These are phyloP conservation scores for Anableps anableps DNA, from an alignment of 2,797 vertebrate species.

Conservation along the genomic window DNA sequence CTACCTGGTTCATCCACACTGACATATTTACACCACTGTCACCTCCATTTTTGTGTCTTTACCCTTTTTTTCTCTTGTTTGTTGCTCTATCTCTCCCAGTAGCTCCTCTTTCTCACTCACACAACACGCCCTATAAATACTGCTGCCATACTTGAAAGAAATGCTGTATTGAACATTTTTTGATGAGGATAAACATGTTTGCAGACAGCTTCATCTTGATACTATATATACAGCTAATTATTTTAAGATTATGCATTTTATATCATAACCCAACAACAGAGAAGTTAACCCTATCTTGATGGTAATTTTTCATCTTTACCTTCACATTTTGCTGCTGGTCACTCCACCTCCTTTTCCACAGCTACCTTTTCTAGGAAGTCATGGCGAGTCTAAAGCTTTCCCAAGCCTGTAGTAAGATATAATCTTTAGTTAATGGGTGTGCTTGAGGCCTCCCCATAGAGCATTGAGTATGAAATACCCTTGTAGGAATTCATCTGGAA, in stretches of 20 bases:
- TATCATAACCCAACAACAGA: not conserved
- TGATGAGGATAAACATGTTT: slow-evolving; percentile 18
- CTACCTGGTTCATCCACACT: slow-evolving; percentile 42
- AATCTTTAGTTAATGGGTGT: not conserved
- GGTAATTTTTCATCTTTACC: not conserved
- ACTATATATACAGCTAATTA: not conserved
- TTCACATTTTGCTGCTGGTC: not conserved
- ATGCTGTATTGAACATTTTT: not conserved
- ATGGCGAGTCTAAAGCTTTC: not conserved
- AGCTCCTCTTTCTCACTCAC: slow-evolving; percentile 27
- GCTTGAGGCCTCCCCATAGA: not conserved
- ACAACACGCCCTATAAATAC: slow-evolving; percentile 33
- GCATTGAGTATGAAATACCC: not conserved
- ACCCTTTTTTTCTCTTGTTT: slow-evolving; percentile 24
- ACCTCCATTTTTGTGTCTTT: slow-evolving; percentile 40
- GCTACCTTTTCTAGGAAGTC: not conserved
- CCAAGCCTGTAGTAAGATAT: not conserved
- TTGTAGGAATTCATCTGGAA: not conserved
- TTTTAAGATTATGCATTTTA: not conserved
- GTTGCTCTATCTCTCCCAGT: slow-evolving; percentile 11
- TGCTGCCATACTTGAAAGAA: slow-evolving; percentile 5
- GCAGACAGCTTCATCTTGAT: slow-evolving; percentile 4
- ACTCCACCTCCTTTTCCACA: not conserved
- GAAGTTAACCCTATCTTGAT: not conserved
- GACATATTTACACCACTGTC: slow-evolving; percentile 68